Evolutionary conservation across 2,113 vertebrate species (phyloP).

Genomic region (Gambusia holbrooki): DNA sequence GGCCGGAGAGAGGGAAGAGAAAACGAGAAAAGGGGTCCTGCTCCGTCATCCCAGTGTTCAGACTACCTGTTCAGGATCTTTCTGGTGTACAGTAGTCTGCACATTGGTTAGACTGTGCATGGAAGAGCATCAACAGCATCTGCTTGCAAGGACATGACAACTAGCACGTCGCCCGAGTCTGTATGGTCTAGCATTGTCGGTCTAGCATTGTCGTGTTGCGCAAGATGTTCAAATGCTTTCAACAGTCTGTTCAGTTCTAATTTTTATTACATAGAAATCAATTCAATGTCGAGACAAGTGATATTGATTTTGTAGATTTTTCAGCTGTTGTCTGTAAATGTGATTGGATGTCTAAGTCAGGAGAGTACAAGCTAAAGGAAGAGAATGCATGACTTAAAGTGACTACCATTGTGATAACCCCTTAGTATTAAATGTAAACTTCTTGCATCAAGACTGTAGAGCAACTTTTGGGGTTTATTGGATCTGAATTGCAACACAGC

Average conservation of each 20-base stretch:
- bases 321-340: not conserved
- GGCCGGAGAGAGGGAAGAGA: constrained; percentile 32
- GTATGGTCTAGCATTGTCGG: constrained; percentile 15
- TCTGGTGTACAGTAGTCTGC: constrained; percentile 99
- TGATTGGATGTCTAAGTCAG: not conserved
- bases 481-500: constrained; percentile 15
- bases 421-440: not conserved
- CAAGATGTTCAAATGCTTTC: constrained; percentile 27
- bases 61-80: constrained; percentile 99
- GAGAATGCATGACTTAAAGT: not conserved
- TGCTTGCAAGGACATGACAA: constrained; percentile 28
- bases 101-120: constrained; percentile 99
- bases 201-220: constrained; percentile 22
- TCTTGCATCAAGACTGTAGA: constrained; percentile 4
- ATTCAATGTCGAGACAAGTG: constrained; percentile 2
- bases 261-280: constrained; percentile 4
- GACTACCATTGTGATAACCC: not conserved
- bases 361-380: not conserved
- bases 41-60: constrained; percentile 99
- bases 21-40: constrained; percentile 85
- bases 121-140: constrained; percentile 82
- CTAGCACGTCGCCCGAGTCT: constrained; percentile 17
- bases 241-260: constrained; percentile 12
- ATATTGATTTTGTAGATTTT: constrained; percentile 9
- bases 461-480: not conserved